Conservation (phyloP, 2,888 invertebrate genomes). For the Elegia similella region DNA sequence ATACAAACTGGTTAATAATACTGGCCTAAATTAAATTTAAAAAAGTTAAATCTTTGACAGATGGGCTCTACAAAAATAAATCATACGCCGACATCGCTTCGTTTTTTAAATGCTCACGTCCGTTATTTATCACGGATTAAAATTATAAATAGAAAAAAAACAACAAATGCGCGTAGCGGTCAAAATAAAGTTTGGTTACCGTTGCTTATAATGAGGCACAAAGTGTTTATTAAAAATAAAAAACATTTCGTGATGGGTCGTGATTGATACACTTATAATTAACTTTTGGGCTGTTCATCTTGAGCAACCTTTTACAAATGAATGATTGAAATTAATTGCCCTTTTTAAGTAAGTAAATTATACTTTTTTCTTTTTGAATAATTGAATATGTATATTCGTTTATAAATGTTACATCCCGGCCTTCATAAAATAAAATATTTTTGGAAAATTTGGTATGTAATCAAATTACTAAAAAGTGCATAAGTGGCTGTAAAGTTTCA, state of each 20-base stretch:
- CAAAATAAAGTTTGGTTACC: slow-evolving; percentile 2
- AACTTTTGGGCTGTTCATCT: slow-evolving; percentile 2
- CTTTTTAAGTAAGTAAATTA: neutral
- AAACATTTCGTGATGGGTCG: neutral
- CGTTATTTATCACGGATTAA: neutral
- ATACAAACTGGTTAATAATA: too few relatives aligned
- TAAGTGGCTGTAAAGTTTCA: too few relatives aligned
- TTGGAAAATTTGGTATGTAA: neutral
- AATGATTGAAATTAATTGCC: slow-evolving; percentile 7
- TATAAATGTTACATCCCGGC: neutral
- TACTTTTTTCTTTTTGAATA: neutral
- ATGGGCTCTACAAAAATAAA: neutral
- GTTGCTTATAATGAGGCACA: neutral
- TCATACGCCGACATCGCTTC: neutral
- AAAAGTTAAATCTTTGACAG: neutral
- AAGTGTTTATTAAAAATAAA: slow-evolving; percentile 1
- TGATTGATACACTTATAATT: slow-evolving; percentile 13
- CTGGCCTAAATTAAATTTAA: neutral
- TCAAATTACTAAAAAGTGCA: too few relatives aligned
- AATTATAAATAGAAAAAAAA: neutral
- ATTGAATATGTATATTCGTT: neutral
- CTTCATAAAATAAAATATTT: neutral
- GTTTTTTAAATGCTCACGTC: neutral
- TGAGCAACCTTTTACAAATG: slow-evolving; percentile 11
- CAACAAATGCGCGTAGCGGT: neutral